These are phyloP conservation scores for Tympanuchus pallidicinctus DNA, from an alignment of 2,113 vertebrate species.

Conservation along the genomic window DNA sequence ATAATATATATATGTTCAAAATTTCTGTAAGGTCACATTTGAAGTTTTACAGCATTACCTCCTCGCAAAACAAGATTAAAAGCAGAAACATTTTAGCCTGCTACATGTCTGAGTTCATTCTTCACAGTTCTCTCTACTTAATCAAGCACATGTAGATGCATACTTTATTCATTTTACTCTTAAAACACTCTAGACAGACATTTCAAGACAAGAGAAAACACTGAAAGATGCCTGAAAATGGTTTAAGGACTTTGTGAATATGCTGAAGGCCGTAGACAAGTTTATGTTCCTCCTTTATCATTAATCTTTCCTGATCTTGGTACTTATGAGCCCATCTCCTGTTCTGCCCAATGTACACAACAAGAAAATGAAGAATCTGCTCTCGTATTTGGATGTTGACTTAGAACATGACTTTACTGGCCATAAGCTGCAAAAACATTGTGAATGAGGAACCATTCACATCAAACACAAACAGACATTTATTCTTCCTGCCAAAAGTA, in stretches of 20 bases:
- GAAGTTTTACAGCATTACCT: not conserved
- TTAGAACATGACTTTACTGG: not conserved
- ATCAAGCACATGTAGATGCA: rapidly evolving
- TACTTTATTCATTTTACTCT: not conserved
- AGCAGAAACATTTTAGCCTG: not conserved
- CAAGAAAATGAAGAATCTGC: not conserved
- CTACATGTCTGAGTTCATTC: not conserved
- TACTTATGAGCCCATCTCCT: not conserved
- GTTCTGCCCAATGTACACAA: rapidly evolving
- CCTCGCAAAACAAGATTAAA: not conserved
- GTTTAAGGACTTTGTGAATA: not conserved
- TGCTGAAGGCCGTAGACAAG: not conserved
- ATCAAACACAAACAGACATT: not conserved
- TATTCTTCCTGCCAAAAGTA: not conserved
- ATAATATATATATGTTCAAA: not conserved
- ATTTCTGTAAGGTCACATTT: not conserved
- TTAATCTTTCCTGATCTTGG: not conserved
- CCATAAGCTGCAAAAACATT: not conserved
- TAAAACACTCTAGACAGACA: not conserved
- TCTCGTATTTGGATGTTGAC: not conserved
- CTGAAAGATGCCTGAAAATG: not conserved
- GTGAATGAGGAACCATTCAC: not conserved
- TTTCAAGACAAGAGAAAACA: not conserved
- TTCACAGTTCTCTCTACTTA: not conserved
- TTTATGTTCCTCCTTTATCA: not conserved